Percentiles rank a stretch among this genome's conserved stretches.
Conservation (phyloP, 2,888 invertebrate genomes). For the Penaeus monodon region DNA sequence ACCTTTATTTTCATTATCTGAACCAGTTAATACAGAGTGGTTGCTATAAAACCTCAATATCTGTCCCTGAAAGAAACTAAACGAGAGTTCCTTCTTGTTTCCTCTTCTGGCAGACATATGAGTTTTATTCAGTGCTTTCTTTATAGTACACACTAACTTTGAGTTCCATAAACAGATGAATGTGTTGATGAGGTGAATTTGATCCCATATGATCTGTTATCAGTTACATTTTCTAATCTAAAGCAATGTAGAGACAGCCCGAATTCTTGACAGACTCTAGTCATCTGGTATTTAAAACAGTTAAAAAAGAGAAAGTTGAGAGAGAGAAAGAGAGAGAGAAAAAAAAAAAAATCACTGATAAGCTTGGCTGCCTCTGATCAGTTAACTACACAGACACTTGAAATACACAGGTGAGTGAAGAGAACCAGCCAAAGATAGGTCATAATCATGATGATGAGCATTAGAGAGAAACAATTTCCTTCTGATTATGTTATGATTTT, state of each 20-base stretch:
- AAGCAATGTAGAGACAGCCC: conserved; percentile 44
- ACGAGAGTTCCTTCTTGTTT: too few relatives aligned
- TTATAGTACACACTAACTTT: conserved; percentile 23
- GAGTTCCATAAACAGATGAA: conserved; percentile 1
- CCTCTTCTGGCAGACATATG: neutral
- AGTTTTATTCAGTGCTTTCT: conserved; percentile 3
- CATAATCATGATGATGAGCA: conserved; percentile 1
- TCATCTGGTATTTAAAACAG: neutral
- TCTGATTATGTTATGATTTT: neutral
- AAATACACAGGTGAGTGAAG: too few relatives aligned
- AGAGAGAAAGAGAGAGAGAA: neutral
- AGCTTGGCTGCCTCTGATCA: conserved; percentile 18
- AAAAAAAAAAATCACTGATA: neutral
- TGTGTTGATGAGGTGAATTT: conserved; percentile 42
- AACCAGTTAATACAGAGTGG: too few relatives aligned
- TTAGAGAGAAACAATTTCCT: neutral
- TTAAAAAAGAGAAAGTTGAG: neutral
- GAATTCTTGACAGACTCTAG: conserved; percentile 28
- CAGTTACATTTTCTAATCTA: conserved; percentile 42
- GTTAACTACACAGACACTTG: conserved; percentile 1
- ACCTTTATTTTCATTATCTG: too few relatives aligned
- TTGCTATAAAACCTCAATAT: too few relatives aligned
- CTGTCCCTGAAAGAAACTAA: too few relatives aligned
- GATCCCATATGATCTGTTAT: conserved; percentile 31
- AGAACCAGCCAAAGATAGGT: conserved; percentile 26